Evolutionary conservation across 2,888 invertebrate genomes (phyloP), one percentile per base, ranked within the genome.

Genomic region (Aspidiotus rigidus): DNA sequence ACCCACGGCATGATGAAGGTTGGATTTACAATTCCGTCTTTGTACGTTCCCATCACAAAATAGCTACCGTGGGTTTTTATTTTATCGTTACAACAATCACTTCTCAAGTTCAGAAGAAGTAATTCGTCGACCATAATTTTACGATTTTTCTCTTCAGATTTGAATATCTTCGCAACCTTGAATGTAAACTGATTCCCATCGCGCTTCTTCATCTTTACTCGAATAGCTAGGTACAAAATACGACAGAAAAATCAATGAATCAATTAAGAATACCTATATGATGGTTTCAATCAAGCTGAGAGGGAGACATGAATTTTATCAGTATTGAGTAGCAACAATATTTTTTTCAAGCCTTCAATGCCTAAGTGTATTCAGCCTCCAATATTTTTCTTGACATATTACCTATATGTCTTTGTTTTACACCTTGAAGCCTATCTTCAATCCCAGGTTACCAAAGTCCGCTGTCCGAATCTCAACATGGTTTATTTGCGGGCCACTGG

Each of bases 1-100:
- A 72, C 72, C 79, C 79, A 79, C n/a, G 77, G 77, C 77, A 79
- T 77, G 72, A 79, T 77, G 74, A 80, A 79, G 15, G 77, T 79
- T 9, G 78, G 77, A 10, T 77, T 74, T 7, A 79, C 75, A 39
- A 75, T 75, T 6, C 73, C 71, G 7, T 76, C 77, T 55, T 75
- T 73, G 16, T 73, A 74, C 13, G 74, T 72, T 7, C 78, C 79
- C 79, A 79, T 79, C 64, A 80, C 77, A 69, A 79, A 77, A 73
- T 77, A 79, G 55, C 75, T 74, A n/a, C 74, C 74, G 69, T 71
- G 73, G 71, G 70, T 73, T 62, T 70, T 69, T 49, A 74, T 73
- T 42, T 76, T 75, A 17, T 76, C 75, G 10, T 75, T 75, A 71
- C 79, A 80, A 73, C 78, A 79, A n/a, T 76, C 74, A 69, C 78